phyloP scores from a whole-genome alignment of 2,888 invertebrate species.

The Acronicta aceris region DNA sequence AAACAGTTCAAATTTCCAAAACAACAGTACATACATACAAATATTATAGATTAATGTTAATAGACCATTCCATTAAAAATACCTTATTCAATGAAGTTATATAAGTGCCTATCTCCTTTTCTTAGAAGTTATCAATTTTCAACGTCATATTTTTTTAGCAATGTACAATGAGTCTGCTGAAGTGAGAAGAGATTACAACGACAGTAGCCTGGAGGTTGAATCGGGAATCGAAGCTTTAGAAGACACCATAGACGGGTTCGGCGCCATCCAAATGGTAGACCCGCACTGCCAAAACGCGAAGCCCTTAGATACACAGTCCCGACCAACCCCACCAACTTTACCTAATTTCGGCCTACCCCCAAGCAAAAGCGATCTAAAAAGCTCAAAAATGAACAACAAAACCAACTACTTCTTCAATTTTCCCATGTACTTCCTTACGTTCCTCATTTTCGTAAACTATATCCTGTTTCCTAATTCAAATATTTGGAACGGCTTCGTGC shows the following conservation, averaged over 20 bases:
- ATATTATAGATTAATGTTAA: too few relatives aligned
- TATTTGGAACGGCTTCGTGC: conserved; percentile 82
- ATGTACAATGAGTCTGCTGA: conserved; percentile 73
- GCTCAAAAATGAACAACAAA: conserved; percentile 43
- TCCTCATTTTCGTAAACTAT: conserved; percentile 75
- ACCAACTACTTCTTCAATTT: conserved; percentile 75
- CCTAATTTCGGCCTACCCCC: conserved; percentile 74
- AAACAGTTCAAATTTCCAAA: too few relatives aligned
- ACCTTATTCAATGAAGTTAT: too few relatives aligned
- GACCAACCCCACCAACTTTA: conserved; percentile 52
- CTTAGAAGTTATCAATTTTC: too few relatives aligned
- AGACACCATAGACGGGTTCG: conserved; percentile 79
- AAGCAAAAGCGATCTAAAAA: conserved; percentile 70
- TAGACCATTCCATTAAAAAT: too few relatives aligned
- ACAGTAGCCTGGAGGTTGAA: conserved; percentile 80
- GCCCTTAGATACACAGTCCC: conserved; percentile 55
- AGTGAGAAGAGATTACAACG: conserved; percentile 68
- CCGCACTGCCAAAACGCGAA: conserved; percentile 51
- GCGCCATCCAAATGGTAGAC: conserved; percentile 66
- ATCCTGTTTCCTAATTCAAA: conserved; percentile 78
- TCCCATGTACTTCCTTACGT: conserved; percentile 79
- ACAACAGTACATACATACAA: too few relatives aligned
- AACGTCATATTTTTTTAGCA: conserved; percentile 45
- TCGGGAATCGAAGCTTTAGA: conserved; percentile 87
- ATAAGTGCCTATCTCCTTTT: too few relatives aligned